Conservation (phyloP, 2,888 invertebrate genomes). For the Chymomyza caudatula region DNA sequence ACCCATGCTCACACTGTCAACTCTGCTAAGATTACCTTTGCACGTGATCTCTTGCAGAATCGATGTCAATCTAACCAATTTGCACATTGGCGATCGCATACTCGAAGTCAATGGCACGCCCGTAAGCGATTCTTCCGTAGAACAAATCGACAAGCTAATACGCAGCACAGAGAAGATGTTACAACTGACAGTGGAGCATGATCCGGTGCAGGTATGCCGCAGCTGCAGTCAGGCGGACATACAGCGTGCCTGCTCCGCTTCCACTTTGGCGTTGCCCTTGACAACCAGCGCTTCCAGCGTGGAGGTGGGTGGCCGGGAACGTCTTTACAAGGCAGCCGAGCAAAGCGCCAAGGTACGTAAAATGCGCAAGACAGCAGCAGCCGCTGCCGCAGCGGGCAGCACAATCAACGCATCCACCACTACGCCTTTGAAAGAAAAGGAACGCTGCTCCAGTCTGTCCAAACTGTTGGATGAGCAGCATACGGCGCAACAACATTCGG, state of each 20-base stretch:
- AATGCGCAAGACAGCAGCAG: slow-evolving; percentile 76
- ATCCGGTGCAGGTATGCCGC: slow-evolving; percentile 85
- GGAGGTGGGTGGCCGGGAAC: slow-evolving; percentile 73
- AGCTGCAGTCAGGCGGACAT: slow-evolving; percentile 79
- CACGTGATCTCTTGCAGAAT: slow-evolving; percentile 80
- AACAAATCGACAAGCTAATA: slow-evolving; percentile 87
- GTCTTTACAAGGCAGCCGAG: slow-evolving; percentile 77
- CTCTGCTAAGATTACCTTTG: slow-evolving; percentile 7
- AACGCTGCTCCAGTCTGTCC: slow-evolving; percentile 91
- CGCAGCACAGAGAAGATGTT: slow-evolving; percentile 85
- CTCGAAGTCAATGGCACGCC: slow-evolving; percentile 95
- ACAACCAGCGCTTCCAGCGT: slow-evolving; percentile 74
- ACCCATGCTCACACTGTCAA: neutral
- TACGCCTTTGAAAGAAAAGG: slow-evolving; percentile 83
- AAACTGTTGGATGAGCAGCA: slow-evolving; percentile 86
- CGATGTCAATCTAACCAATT: slow-evolving; percentile 88
- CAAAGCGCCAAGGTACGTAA: slow-evolving; percentile 82
- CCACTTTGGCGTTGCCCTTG: slow-evolving; percentile 70
- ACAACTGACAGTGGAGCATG: slow-evolving; percentile 93
- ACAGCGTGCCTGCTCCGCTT: slow-evolving; percentile 58
- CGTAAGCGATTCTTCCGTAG: slow-evolving; percentile 87
- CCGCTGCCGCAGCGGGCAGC: slow-evolving; percentile 3
- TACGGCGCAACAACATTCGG: slow-evolving; percentile 71
- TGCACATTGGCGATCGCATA: slow-evolving; percentile 95
- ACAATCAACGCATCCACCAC: slow-evolving; percentile 30